phyloP scores from a whole-genome alignment of 1,140 invertebrate genomes.

The Helicoverpa zea region DNA sequence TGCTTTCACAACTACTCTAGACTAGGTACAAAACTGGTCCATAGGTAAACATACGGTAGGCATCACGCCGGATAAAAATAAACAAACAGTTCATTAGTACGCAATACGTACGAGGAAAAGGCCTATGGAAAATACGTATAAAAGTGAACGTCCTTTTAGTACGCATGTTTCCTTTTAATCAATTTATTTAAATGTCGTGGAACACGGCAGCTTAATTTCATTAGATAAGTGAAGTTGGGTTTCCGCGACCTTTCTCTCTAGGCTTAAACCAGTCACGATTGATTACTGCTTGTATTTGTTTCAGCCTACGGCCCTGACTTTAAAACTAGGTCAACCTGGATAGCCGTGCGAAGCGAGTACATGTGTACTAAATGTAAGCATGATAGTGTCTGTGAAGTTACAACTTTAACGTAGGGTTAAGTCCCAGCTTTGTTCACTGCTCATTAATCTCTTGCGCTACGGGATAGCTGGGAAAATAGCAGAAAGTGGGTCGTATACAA shows the following conservation, averaged over 20 bases:
- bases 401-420: background rate
- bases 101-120: conserved; percentile 5
- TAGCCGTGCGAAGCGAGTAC: background rate
- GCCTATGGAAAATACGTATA: conserved; percentile 3
- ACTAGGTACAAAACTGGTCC: background rate
- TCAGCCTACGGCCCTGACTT: conserved; percentile 21
- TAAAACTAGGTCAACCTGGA: conserved; percentile 27
- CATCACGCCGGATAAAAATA: background rate
- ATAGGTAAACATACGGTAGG: background rate
- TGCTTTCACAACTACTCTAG: conserved; percentile 1
- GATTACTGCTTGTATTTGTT: conserved; percentile 25
- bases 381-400: background rate
- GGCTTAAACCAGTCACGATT: conserved; percentile 8
- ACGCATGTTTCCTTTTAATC: background rate
- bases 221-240: conserved; percentile 5
- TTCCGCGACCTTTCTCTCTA: conserved; percentile 21
- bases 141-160: conserved; percentile 7
- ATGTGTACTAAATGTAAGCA: conserved; percentile 1
- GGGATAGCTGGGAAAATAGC: background rate
- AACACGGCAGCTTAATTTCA: conserved; percentile 14
- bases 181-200: conserved; percentile 23
- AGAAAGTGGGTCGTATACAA: background rate
- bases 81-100: conserved; percentile 23
- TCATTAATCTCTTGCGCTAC: conserved; percentile 20
- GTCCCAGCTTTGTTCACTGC: background rate